Evolutionary conservation across 2,113 vertebrate species (phyloP).

Genomic region (Anolis sagrei): DNA sequence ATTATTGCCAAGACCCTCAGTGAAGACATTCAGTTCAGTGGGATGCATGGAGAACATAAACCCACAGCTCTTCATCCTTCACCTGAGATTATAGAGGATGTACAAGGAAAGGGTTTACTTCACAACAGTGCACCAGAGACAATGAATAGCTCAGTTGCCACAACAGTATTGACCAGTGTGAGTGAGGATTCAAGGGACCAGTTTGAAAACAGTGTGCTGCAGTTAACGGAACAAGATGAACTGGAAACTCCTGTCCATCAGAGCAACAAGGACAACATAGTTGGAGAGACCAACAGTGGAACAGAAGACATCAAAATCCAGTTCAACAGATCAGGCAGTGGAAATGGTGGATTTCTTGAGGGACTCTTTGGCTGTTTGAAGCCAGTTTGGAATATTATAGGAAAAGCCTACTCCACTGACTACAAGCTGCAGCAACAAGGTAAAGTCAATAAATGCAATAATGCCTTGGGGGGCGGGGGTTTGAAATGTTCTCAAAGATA

Average conservation of each 20-base stretch:
- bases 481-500: background rate
- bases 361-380: constrained; percentile 95
- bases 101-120: constrained; percentile 74
- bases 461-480: no score
- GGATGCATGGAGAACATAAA: constrained; percentile 76
- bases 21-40: constrained; percentile 81
- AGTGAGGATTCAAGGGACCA: constrained; percentile 94
- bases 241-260: constrained; percentile 75
- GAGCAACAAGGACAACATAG: constrained; percentile 75
- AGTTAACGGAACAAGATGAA: constrained; percentile 93
- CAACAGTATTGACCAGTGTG: constrained; percentile 81
- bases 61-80: constrained; percentile 70
- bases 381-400: constrained; percentile 98
- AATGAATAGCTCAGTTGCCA: constrained; percentile 78
- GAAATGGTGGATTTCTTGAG: constrained; percentile 92
- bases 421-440: constrained; percentile 99
- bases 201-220: constrained; percentile 96
- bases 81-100: constrained; percentile 86
- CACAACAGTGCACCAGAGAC: constrained; percentile 76
- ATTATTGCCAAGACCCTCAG: constrained; percentile 84
- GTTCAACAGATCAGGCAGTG: constrained; percentile 87
- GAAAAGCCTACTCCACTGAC: constrained; percentile 97
- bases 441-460: constrained; percentile 46
- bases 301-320: constrained; percentile 92
- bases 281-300: constrained; percentile 74